Conservation (phyloP, 2,797 vertebrate species). For the Anabacerthia variegaticeps region DNA sequence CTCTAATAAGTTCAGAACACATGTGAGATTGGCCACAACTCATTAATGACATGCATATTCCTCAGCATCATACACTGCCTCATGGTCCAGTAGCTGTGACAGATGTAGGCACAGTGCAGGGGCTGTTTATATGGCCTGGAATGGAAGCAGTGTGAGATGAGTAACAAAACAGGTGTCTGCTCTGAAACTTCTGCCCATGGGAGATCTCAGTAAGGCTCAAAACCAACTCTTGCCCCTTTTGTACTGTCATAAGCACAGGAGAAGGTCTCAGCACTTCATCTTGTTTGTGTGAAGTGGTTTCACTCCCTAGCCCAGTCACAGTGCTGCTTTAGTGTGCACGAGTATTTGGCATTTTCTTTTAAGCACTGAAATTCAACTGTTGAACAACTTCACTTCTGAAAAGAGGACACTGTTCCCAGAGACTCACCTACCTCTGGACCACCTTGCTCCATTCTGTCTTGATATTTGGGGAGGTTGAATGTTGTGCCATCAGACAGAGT, state of each 20-base stretch:
- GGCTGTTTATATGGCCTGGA: background rate
- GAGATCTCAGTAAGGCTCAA: background rate
- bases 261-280: background rate
- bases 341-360: background rate
- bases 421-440: background rate
- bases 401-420: background rate
- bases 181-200: background rate
- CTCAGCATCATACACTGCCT: background rate
- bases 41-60: fast-evolving
- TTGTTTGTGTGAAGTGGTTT: background rate
- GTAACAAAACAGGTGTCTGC: background rate
- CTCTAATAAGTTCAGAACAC: background rate
- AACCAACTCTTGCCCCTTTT: background rate
- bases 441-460: fast-evolving
- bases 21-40: background rate
- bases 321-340: background rate
- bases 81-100: background rate
- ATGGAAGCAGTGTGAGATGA: background rate
- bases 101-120: background rate
- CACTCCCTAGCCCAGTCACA: background rate
- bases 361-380: background rate
- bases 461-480: background rate
- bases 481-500: background rate
- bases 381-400: background rate
- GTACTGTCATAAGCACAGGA: background rate